These are phyloP conservation scores for Lutjanus argentimaculatus DNA, from an alignment of 2,797 vertebrate species.

Conservation along the genomic window DNA sequence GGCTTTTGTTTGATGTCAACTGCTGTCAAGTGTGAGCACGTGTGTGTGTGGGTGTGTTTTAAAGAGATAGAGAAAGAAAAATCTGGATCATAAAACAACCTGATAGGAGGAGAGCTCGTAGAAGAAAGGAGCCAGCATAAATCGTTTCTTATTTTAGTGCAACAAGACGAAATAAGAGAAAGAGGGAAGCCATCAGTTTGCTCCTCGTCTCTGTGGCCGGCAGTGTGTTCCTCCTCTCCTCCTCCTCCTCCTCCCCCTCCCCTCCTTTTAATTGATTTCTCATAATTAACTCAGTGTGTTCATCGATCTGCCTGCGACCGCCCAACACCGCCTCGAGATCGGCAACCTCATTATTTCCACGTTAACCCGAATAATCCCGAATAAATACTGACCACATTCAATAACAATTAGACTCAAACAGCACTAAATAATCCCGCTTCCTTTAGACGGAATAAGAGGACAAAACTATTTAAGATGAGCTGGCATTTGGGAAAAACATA, in stretches of 20 bases:
- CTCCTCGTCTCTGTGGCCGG: background rate
- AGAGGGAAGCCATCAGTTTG: slow-evolving; percentile 8
- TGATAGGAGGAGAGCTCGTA: background rate
- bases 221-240: background rate
- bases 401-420: slow-evolving; percentile 68
- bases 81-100: slow-evolving; percentile 14
- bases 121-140: background rate
- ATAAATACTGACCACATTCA: slow-evolving; percentile 80
- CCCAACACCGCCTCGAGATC: slow-evolving; percentile 59
- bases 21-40: slow-evolving; percentile 6
- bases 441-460: background rate
- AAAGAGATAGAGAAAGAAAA: slow-evolving; percentile 25
- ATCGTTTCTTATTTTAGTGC: background rate
- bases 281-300: slow-evolving; percentile 87
- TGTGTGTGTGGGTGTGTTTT: slow-evolving; percentile 30
- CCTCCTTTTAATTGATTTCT: slow-evolving; percentile 86
- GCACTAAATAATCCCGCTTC: slow-evolving; percentile 53
- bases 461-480: background rate
- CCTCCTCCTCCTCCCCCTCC: slow-evolving; percentile 15
- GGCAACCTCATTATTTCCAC: slow-evolving; percentile 81
- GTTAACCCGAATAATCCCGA: slow-evolving; percentile 81
- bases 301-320: slow-evolving; percentile 80
- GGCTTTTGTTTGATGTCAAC: slow-evolving; percentile 22
- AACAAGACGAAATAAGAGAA: background rate
- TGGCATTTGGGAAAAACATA: background rate